Evolutionary conservation across 2,888 invertebrate genomes (phyloP).

Genomic region (Vannuccia rotundouncinata): DNA sequence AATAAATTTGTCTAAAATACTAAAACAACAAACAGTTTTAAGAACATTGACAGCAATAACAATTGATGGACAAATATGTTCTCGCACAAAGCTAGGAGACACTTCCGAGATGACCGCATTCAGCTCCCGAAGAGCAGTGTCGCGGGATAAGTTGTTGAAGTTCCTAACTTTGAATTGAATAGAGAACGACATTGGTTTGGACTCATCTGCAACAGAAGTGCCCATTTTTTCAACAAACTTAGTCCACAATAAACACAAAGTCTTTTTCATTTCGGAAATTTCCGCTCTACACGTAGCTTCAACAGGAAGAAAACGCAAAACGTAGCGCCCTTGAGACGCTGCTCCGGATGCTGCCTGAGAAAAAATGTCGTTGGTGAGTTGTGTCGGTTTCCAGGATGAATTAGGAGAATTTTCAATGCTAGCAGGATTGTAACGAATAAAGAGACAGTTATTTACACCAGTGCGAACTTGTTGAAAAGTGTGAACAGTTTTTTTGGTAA

Average conservation of each 20-base stretch:
- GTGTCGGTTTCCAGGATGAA: not conserved
- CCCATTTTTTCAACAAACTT: not conserved
- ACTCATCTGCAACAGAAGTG: not conserved
- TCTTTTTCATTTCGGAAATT: not conserved
- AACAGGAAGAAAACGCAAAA: not conserved
- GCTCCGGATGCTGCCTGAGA: not conserved
- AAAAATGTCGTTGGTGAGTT: not conserved
- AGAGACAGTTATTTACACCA: not conserved
- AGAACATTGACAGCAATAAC: not conserved
- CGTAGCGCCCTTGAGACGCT: not conserved
- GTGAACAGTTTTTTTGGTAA: not conserved
- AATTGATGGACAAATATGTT: not conserved
- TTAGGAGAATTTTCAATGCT: not conserved
- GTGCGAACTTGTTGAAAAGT: not conserved
- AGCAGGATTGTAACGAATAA: not conserved
- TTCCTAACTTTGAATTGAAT: not conserved
- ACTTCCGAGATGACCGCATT: not conserved
- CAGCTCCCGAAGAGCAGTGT: not conserved
- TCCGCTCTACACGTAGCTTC: not conserved
- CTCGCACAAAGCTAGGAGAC: not conserved
- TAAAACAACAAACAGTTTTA: not conserved
- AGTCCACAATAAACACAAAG: not conserved
- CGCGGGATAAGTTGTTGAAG: not conserved
- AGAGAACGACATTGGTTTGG: not conserved
- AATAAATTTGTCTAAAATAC: not conserved